phyloP scores from a whole-genome alignment of 2,113 vertebrate genomes.

The Formicarius rufipectus region DNA sequence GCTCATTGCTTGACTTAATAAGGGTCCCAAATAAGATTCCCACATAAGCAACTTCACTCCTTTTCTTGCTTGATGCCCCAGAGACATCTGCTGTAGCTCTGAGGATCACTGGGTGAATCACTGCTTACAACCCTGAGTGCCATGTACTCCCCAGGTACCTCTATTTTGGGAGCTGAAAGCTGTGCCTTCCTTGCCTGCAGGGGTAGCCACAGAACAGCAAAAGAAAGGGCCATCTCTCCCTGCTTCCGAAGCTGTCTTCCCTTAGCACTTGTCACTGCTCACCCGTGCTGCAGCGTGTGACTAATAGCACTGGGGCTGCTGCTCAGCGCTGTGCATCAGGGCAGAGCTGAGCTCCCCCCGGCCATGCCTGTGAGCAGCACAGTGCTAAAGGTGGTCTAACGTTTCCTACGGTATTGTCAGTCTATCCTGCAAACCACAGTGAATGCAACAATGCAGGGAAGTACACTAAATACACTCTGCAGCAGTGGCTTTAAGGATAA shows the following conservation, averaged over 20 bases:
- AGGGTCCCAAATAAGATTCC: neutral
- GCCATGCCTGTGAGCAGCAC: neutral
- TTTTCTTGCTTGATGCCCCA: neutral
- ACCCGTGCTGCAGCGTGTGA: neutral
- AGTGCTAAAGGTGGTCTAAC: neutral
- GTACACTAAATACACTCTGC: neutral
- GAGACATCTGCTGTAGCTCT: neutral
- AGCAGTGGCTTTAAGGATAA: neutral
- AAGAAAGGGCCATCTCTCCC: neutral
- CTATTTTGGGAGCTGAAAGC: neutral
- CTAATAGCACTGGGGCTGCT: neutral
- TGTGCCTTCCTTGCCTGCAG: slow-evolving; percentile 10
- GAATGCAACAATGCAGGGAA: neutral
- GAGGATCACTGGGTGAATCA: neutral
- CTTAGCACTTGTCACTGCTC: neutral
- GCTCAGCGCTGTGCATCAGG: fast-evolving
- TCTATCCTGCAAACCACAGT: neutral
- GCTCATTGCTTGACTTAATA: neutral
- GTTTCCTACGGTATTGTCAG: fast-evolving
- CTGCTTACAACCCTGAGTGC: neutral
- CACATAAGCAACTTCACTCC: neutral
- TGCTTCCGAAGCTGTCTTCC: neutral
- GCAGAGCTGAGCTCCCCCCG: neutral
- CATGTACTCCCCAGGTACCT: neutral
- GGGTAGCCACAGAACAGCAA: slow-evolving; percentile 29